Evolutionary conservation across 2,797 vertebrate genomes (phyloP).

Genomic region (Sebastes oblongus): DNA sequence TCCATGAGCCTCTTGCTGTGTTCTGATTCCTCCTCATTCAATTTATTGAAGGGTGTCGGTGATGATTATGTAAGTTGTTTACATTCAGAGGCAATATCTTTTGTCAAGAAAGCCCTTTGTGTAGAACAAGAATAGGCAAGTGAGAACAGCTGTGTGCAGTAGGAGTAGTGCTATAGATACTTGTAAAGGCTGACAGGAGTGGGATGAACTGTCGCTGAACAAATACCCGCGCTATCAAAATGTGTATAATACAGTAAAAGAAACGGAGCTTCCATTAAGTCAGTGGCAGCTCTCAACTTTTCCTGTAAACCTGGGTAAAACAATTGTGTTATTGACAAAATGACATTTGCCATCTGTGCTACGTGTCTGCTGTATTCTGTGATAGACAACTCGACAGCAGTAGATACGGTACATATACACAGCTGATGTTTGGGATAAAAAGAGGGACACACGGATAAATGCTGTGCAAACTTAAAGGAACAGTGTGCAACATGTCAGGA

Average conservation of each 20-base stretch:
- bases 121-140: neutral
- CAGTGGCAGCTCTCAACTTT: neutral
- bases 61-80: neutral
- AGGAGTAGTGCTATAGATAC: neutral
- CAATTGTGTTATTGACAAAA: constrained; percentile 2
- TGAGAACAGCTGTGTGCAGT: neutral
- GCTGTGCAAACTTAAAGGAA: too few relatives aligned
- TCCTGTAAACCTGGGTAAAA: neutral
- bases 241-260: neutral
- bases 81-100: neutral
- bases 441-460: neutral
- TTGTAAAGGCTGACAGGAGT: neutral
- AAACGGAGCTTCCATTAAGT: neutral
- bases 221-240: neutral
- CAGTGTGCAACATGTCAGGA: too few relatives aligned
- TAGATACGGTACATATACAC: neutral
- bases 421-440: neutral
- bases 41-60: neutral
- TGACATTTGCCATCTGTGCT: constrained; percentile 17
- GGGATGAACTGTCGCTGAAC: neutral
- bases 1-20: neutral
- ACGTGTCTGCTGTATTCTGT: neutral
- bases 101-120: neutral
- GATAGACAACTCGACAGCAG: constrained; percentile 5
- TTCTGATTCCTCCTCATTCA: neutral